A percentile compares a stretch with the other conserved stretches of the same genome.
Evolutionary conservation across 2,797 vertebrate genomes (phyloP).

Genomic region (Mastacembelus armatus): DNA sequence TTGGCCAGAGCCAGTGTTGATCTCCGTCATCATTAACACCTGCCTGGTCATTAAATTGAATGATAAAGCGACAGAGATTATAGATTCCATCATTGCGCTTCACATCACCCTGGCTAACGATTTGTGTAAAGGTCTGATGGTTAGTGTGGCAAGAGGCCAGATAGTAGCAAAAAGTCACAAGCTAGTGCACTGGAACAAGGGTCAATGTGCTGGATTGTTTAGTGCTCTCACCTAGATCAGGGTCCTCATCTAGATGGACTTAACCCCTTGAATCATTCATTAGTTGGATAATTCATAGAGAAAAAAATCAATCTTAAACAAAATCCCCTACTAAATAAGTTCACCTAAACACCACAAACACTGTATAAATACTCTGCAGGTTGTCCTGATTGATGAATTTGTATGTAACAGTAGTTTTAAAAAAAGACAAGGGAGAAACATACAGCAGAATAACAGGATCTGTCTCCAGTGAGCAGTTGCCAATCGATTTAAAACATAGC

Average conservation of each 20-base stretch:
- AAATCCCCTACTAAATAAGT: conserved; percentile 36
- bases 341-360: neutral
- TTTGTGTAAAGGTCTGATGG: conserved; percentile 68
- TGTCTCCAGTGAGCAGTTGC: conserved; percentile 55
- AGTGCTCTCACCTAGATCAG: conserved; percentile 46
- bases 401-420: neutral
- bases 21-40: conserved; percentile 83
- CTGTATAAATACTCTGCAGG: neutral
- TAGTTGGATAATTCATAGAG: conserved; percentile 30
- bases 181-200: conserved; percentile 30
- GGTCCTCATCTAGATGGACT: conserved; percentile 37
- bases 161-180: conserved; percentile 24
- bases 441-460: conserved; percentile 43
- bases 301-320: conserved; percentile 63
- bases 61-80: conserved; percentile 72
- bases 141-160: conserved; percentile 52
- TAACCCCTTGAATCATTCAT: conserved; percentile 46
- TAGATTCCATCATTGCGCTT: conserved; percentile 64
- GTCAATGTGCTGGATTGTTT: conserved; percentile 44
- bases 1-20: conserved; percentile 60
- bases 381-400: neutral
- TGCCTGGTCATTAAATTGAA: conserved; percentile 70
- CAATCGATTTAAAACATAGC: conserved; percentile 64
- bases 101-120: conserved; percentile 52
- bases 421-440: conserved; percentile 4